Evolutionary conservation across 2,797 vertebrate genomes (phyloP), one percentile per base, ranked within the genome.

Genomic region (Limosa lapponica): DNA sequence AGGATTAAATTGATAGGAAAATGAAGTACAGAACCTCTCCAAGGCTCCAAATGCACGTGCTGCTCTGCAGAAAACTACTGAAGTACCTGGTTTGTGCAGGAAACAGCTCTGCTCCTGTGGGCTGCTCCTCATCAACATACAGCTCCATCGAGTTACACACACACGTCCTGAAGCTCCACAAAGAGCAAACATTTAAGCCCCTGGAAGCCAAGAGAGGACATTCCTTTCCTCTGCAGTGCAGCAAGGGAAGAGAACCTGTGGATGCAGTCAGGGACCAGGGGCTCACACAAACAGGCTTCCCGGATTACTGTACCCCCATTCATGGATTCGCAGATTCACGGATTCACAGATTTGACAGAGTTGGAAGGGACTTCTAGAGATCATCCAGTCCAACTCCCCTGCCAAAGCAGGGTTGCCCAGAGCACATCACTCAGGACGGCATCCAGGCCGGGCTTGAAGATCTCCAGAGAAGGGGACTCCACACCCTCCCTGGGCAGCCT

Each of bases 131-230:
- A 37, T 20, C 14, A 28, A 16, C 18, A 12, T 2, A 16, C 9
- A 28, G 34, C 22, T 18, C 7, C 12, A 32, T 10, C 3, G 2
- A 22, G n/a, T 20, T 28, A 41, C 43, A n/a, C 23, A 27, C 1
- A 0, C 0, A 0, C 2, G 15, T 19, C 37, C 61, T 20, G 27
- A 28, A 34, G 20, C 43, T 34, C 36, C 23, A 39, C 8, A 43
- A 32, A 39, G 12, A 64, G 52, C 16, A 79, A 82, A 46, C 2
- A 6, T 20, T 18, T 18, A 62, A 82, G 30, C 1, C 16, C 7
- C 18, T 4, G 7, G 77, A 62, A 80, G 22, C 32, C n/a, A 14
- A 54, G 39, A 15, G 59, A 54, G 58, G 10, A 6, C 65, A 22
- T 4, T 18, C 16, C 18, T 73, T 30, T 24, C 24, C 55, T 52